Base-by-base conservation (phyloP, 1,140 invertebrate species). In the Lethrus apterus region DNA sequence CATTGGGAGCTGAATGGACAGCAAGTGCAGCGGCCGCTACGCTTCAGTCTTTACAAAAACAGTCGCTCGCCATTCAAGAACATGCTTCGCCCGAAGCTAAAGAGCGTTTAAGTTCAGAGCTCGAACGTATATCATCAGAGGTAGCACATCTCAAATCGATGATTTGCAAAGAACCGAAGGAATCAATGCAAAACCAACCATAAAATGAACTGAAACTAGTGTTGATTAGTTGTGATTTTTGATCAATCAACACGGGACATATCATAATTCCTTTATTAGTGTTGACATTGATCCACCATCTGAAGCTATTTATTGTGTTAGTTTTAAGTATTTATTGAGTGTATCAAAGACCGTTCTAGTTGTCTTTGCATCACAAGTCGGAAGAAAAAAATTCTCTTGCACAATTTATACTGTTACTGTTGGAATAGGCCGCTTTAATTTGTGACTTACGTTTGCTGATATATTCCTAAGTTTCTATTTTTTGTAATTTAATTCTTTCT, bases 111-210 rank as follows among this genome's bases (percentile, higher is more conserved):
- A 86, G 92, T 58, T 83, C 80, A 1, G 84, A 94, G 67, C 70
- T 96, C 52, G 86, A 89, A 42, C 76, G 86, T 44, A 75, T 97
- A 3, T 90, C 91, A 7, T 87, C 84, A 1, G 93, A 97, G 66
- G 89, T 96, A 29, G 90, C 88, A n/a, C 84, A 81, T 50, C 77
- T 96, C 0, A 88, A 92, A 61, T 82, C 79, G 47, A 77, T 64
- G 55, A 53, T 50, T 13, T 19, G 48, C 8, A 61, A 60, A 46
- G 58, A 58, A 15, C 26, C 14, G n/a, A 44, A 44, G 13, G 42
- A 44, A n/a, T 10, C 23, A 10, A 20, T 15, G 17, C 30, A 5
- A 8, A 33, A 31, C 15, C 26, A 44, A 15, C 42, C 19, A 11
- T 44, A 32, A 44, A 44, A n/a, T 9, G 3, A 17, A 17, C 14